Conservation (phyloP, 2,888 invertebrate species). For the Argynnis bischoffii region DNA sequence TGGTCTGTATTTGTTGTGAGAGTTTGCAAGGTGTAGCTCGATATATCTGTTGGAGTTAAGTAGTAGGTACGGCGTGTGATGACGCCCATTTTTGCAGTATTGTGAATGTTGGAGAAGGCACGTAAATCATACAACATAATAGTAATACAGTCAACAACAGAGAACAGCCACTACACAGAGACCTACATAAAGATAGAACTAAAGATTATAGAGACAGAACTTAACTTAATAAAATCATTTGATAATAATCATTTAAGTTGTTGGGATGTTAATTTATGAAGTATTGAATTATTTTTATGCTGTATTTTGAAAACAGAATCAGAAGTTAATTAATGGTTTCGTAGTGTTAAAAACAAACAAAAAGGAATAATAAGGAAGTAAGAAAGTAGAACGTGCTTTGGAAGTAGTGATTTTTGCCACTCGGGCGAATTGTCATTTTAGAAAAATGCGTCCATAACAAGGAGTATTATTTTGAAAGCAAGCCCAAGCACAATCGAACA, state of each 20-base stretch:
- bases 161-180: slow-evolving; percentile 83
- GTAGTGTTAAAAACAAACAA: slow-evolving; percentile 53
- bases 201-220: slow-evolving; percentile 67
- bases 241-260: slow-evolving; percentile 52
- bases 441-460: slow-evolving; percentile 52
- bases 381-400: slow-evolving; percentile 66
- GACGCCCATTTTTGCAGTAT: slow-evolving; percentile 78
- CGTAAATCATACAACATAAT: slow-evolving; percentile 81
- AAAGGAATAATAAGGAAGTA: slow-evolving; percentile 52
- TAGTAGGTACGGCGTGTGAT: slow-evolving; percentile 78
- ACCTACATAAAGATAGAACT: slow-evolving; percentile 71
- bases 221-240: slow-evolving; percentile 42
- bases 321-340: slow-evolving; percentile 28
- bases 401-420: slow-evolving; percentile 58
- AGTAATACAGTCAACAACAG: slow-evolving; percentile 81
- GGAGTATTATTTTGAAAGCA: slow-evolving; percentile 70
- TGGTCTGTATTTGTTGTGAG: slow-evolving; percentile 78
- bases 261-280: slow-evolving; percentile 51
- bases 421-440: slow-evolving; percentile 53
- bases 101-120: slow-evolving; percentile 82
- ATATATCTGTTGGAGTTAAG: slow-evolving; percentile 78
- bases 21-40: slow-evolving; percentile 79
- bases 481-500: slow-evolving; percentile 77
- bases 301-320: slow-evolving; percentile 14
- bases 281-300: slow-evolving; percentile 27